These are phyloP conservation scores for Zeus faber DNA, from an alignment of 2,113 vertebrate genomes.

Conservation along the genomic window DNA sequence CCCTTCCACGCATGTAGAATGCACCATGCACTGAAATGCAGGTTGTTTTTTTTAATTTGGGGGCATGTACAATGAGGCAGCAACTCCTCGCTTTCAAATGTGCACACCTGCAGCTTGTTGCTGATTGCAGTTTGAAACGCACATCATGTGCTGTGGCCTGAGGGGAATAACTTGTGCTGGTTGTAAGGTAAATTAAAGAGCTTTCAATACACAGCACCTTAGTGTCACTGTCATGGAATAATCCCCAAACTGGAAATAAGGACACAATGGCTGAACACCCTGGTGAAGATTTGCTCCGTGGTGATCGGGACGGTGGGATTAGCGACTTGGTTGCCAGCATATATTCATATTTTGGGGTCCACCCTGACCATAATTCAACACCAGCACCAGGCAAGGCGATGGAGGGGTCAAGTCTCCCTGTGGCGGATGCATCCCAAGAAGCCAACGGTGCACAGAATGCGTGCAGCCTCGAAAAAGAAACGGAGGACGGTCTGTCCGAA, in stretches of 20 bases:
- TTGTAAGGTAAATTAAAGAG: not conserved
- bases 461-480: too few relatives aligned
- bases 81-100: too few relatives aligned
- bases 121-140: not conserved
- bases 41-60: too few relatives aligned
- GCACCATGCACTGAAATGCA: too few relatives aligned
- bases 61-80: too few relatives aligned
- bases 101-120: not conserved
- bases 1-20: too few relatives aligned
- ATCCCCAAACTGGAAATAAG: not conserved
- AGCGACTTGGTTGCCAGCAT: not conserved
- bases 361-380: too few relatives aligned
- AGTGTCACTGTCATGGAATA: not conserved
- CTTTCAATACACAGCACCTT: not conserved
- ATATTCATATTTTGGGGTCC: too few relatives aligned
- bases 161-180: not conserved
- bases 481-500: too few relatives aligned
- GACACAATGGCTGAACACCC: slow-evolving; percentile 28
- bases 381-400: too few relatives aligned
- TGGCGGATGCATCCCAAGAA: slow-evolving; percentile 1
- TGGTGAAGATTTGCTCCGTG: too few relatives aligned
- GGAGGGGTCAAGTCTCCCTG: not conserved
- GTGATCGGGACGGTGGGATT: slow-evolving; percentile 9
- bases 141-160: not conserved
- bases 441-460: not conserved